Conservation (phyloP, 2,888 invertebrate species). For the Callyntrura guangdongensis region DNA sequence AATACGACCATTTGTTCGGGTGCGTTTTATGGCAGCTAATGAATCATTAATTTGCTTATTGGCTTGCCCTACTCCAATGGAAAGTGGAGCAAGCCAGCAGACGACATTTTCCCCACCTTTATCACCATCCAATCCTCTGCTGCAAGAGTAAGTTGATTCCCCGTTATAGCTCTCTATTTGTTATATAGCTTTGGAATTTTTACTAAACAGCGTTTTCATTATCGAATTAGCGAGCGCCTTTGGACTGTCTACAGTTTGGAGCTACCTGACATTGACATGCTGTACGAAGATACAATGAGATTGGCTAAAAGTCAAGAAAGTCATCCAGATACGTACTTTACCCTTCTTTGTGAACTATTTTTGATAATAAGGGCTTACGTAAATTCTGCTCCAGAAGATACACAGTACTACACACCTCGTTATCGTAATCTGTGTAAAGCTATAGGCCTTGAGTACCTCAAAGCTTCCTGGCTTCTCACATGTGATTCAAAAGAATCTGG, state of each 20-base stretch:
- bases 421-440: constrained; percentile 81
- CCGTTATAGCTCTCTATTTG: neutral
- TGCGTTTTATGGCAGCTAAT: constrained; percentile 85
- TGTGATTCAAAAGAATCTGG: constrained; percentile 49
- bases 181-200: neutral
- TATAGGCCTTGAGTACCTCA: constrained; percentile 82
- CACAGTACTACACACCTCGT: constrained; percentile 51
- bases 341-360: constrained; percentile 91
- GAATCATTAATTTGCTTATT: constrained; percentile 81
- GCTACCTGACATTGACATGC: constrained; percentile 89
- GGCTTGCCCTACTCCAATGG: constrained; percentile 77
- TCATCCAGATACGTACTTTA: constrained; percentile 90
- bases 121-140: constrained; percentile 73
- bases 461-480: constrained; percentile 61
- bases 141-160: constrained; percentile 64
- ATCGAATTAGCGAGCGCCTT: constrained; percentile 78
- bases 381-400: constrained; percentile 79
- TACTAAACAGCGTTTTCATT: neutral
- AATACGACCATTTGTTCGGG: constrained; percentile 90
- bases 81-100: constrained; percentile 47
- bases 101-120: constrained; percentile 63
- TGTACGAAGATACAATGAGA: constrained; percentile 91
- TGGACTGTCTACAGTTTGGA: constrained; percentile 92
- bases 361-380: constrained; percentile 87
- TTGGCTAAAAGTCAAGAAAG: constrained; percentile 89